Conservation (phyloP, 2,797 vertebrate species). For the Lepilemur ruficaudatus region DNA sequence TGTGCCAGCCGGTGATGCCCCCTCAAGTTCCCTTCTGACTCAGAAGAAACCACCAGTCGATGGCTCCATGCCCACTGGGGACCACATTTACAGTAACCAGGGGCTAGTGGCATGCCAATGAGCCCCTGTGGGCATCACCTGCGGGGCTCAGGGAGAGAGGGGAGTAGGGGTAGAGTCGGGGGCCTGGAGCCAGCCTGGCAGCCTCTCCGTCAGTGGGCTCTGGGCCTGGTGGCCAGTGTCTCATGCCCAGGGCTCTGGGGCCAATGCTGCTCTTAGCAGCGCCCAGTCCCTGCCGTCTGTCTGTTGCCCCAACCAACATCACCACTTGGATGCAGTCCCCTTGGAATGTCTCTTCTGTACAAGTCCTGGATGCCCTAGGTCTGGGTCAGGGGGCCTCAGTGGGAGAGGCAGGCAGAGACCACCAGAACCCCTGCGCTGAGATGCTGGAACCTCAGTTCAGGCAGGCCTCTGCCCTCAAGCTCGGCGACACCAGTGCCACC, state of each 20-base stretch:
- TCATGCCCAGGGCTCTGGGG: neutral
- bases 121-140: neutral
- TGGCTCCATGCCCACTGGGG: neutral
- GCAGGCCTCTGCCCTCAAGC: neutral
- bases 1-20: fast-evolving
- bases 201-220: neutral
- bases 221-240: neutral
- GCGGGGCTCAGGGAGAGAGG: neutral
- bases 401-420: neutral
- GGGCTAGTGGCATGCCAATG: neutral
- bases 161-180: fast-evolving
- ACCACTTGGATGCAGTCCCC: neutral
- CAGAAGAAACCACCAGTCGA: neutral
- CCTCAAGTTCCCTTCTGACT: neutral
- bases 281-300: neutral
- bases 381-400: neutral
- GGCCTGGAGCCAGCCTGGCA: neutral
- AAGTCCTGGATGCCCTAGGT: neutral
- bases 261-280: neutral
- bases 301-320: neutral
- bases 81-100: neutral
- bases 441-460: neutral
- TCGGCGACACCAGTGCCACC: no score
- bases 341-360: neutral
- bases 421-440: neutral